Evolutionary conservation across 2,888 invertebrate genomes (phyloP).

Genomic region (Epinotia ramella): DNA sequence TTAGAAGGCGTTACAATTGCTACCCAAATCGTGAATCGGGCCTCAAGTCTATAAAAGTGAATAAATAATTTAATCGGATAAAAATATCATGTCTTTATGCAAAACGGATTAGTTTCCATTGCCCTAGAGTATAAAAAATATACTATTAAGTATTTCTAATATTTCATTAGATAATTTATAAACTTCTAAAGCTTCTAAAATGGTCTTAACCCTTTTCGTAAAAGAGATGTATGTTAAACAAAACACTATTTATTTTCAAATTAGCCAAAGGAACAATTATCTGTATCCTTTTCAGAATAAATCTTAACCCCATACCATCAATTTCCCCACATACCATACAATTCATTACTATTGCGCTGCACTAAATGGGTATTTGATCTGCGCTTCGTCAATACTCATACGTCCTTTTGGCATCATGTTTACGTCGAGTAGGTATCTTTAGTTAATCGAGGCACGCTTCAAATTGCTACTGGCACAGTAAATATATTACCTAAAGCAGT

Average conservation of each 20-base stretch:
- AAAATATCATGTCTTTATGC: too few relatives aligned
- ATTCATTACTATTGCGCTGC: slow-evolving; percentile 30
- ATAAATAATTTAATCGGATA: too few relatives aligned
- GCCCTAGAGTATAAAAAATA: too few relatives aligned
- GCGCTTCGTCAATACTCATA: slow-evolving; percentile 47
- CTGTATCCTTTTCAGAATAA: slow-evolving; percentile 14
- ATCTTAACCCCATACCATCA: slow-evolving; percentile 25
- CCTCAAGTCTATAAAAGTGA: too few relatives aligned
- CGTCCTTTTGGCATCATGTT: slow-evolving; percentile 50
- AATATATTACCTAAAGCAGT: too few relatives aligned
- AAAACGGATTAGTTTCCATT: too few relatives aligned
- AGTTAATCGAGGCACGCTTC: slow-evolving; percentile 66
- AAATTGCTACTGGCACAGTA: slow-evolving; percentile 44
- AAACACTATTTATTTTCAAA: slow-evolving; percentile 19
- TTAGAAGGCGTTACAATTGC: too few relatives aligned
- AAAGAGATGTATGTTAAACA: neutral
- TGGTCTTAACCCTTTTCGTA: neutral
- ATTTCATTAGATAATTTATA: neutral
- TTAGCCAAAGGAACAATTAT: slow-evolving; percentile 8
- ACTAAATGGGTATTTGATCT: neutral
- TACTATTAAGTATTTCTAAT: too few relatives aligned
- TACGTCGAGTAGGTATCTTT: slow-evolving; percentile 53
- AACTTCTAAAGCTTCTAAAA: neutral
- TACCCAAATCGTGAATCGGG: too few relatives aligned
- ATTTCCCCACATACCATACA: slow-evolving; percentile 23